Percentiles rank a stretch among this genome's conserved stretches.
phyloP scores from a whole-genome alignment of 2,797 vertebrate species.

The Craterocephalus amniculus region DNA sequence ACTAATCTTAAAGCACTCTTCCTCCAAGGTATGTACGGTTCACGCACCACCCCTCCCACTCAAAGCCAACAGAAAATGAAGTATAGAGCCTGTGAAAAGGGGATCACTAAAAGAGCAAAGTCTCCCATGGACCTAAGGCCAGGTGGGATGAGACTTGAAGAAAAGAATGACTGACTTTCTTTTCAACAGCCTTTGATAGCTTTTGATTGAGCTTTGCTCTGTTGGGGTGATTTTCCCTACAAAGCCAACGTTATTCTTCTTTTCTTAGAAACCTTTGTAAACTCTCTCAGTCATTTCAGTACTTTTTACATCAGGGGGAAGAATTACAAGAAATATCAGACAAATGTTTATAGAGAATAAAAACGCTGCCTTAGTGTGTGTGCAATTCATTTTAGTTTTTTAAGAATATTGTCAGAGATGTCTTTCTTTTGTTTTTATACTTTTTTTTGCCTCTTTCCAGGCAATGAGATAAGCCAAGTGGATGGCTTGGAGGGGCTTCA shows the following conservation, averaged over 20 bases:
- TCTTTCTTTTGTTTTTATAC: conserved; percentile 17
- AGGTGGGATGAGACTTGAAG: conserved; percentile 69
- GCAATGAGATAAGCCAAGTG: conserved; percentile 88
- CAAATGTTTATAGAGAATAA: conserved; percentile 27
- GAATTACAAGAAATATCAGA: conserved; percentile 22
- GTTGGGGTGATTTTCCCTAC: conserved; percentile 57
- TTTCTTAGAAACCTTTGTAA: conserved; percentile 49
- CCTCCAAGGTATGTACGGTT: conserved; percentile 85
- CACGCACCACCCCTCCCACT: conserved; percentile 41
- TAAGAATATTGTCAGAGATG: conserved; percentile 12
- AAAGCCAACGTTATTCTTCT: conserved; percentile 41
- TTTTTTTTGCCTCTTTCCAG: conserved; percentile 62
- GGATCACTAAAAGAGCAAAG: conserved; percentile 49
- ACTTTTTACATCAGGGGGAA: conserved; percentile 38
- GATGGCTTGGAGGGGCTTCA: conserved; percentile 88
- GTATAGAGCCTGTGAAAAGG: conserved; percentile 68
- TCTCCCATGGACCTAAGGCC: conserved; percentile 61
- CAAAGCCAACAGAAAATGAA: conserved; percentile 46
- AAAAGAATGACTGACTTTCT: conserved; percentile 68
- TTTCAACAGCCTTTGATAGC: conserved; percentile 68
- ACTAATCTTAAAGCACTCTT: conserved; percentile 89
- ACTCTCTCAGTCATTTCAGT: conserved; percentile 41
- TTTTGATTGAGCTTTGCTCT: conserved; percentile 70
- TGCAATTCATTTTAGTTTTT: conserved; percentile 7
- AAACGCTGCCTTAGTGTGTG: conserved; percentile 7